Percentiles rank a stretch among this genome's conserved stretches.
Conservation (phyloP, 1,140 invertebrate genomes). For the Bombus polaris region DNA sequence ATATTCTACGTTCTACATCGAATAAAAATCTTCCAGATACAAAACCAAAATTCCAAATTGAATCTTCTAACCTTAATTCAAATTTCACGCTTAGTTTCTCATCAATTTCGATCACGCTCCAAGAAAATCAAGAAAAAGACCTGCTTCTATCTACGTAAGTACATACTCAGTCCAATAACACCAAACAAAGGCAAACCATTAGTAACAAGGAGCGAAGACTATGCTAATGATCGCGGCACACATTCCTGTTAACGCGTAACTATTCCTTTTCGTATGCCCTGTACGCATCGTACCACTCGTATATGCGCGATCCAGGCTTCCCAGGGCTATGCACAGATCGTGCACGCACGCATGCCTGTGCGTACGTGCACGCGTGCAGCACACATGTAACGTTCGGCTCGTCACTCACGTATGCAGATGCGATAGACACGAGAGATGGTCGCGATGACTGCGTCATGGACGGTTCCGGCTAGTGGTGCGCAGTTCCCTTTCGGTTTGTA, state of each 20-base stretch:
- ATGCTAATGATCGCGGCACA: not conserved
- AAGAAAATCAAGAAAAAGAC: not conserved
- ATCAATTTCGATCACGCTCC: too few species aligned
- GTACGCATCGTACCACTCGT: conserved; percentile 23
- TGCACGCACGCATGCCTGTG: conserved; percentile 32
- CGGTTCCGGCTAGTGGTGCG: conserved; percentile 83
- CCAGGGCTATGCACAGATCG: conserved; percentile 15
- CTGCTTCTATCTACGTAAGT: not conserved
- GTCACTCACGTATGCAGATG: conserved; percentile 78
- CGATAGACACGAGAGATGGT: conserved; percentile 79
- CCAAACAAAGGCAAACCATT: not conserved
- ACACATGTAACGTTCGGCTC: conserved; percentile 47
- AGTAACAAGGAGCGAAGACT: too few species aligned
- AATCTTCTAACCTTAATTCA: too few species aligned
- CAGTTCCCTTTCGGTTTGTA: conserved; percentile 79
- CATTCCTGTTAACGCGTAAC: not conserved
- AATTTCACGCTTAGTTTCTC: too few species aligned
- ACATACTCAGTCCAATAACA: not conserved
- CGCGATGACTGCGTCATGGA: conserved; percentile 79
- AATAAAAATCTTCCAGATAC: too few species aligned
- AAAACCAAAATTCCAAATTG: too few species aligned
- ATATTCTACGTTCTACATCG: too few species aligned
- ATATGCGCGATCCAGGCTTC: conserved; percentile 31
- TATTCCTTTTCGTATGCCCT: conserved; percentile 36
- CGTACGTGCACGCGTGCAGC: conserved; percentile 35